Evolutionary conservation across 1,140 invertebrate species (phyloP), one percentile per base, ranked within the genome.

Genomic region (Hycleus phaleratus): DNA sequence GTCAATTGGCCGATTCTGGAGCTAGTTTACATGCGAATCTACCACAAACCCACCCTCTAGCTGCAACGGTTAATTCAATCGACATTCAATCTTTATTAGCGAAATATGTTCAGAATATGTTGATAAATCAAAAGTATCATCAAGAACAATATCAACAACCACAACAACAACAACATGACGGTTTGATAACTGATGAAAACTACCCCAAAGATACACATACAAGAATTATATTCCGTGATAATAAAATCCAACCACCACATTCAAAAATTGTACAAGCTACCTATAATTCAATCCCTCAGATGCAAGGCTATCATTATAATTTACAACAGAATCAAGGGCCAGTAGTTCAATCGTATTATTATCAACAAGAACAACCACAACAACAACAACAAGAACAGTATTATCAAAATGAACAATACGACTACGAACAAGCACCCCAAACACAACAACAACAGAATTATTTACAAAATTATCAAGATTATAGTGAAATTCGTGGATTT

Each of bases 11-110:
- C 44, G 78, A 77, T 67, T 75, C 77, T 8, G 71, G 73, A 3
- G 74, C 74, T 18, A 75, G 75, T 54, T 56, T 81, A 3, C 79
- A 80, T 65, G 73, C 80, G 3, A 79, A 81, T 65, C 64, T 80
- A 57, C 80, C 80, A 4, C 66, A 75, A 26, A 75, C 72, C 59
- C 77, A 81, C 69, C 78, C 79, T 3, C 67, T 77, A 32, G 77
- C 79, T 1, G 70, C 73, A 46, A 71, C 72, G 56, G 71, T 82
- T 26, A 81, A 80, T 57, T 74, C 74, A 56, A 71, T 80, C 3
- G 78, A 81, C 61, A 66, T 82, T 3, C 78, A 73, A 56, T 46
- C 65, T 26, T 48, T 74, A 7, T 49, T 75, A 2, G 55, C 51
- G 25, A 67, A 68, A 44, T 75, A 74, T 56, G 54, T 72, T 0